Evolutionary conservation across 2,797 vertebrate genomes (phyloP), one percentile per base, ranked within the genome.

Genomic region (Molossus molossus): DNA sequence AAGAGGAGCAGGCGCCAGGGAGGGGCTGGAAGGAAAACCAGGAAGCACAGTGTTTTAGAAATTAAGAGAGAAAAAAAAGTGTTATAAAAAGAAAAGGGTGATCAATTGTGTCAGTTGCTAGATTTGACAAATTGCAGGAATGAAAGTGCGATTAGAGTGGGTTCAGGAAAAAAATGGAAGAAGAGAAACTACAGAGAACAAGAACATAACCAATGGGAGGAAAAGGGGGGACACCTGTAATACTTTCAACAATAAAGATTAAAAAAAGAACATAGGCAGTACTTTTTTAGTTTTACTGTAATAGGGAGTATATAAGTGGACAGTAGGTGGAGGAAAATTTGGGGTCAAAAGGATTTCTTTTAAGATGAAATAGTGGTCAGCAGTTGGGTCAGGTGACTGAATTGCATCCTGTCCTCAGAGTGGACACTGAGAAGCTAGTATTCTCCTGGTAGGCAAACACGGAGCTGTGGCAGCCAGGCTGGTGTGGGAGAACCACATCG

Each of bases 101-200:
- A 75, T n/a, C 2, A 4, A 7, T 11, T 87, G 6, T 27, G 25
- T 53, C 75, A 58, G n/a, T 15, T 93, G 57, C 62, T 70, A 45
- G 57, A 85, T 50, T 85, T 60, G 45, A 87, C 45, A 91, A 81
- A 88, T 80, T 50, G 40, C n/a, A 80, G 53, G 14, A 69, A 81
- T 70, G 18, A 90, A 86, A 17, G 29, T 79, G 58, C 62, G n/a
- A 40, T 9, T 62, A 29, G 62, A 67, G 6, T 57, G 29, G 21
- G 7, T 48, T 90, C 6, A 45, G 76, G 75, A 53, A 84, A 94
- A 82, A 93, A 81, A 65, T 29, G 23, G 29, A 40, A 93, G 60
- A 73, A 94, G 79, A 76, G 57, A 87, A 84, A 82, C 80, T 37
- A 60, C 27, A 9, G 1, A 79, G 50, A 73, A 82, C 14, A 69